These are phyloP conservation scores for Pseudomyrmex sp. DNA, from an alignment of 1,140 invertebrate genomes.

Conservation along the genomic window DNA sequence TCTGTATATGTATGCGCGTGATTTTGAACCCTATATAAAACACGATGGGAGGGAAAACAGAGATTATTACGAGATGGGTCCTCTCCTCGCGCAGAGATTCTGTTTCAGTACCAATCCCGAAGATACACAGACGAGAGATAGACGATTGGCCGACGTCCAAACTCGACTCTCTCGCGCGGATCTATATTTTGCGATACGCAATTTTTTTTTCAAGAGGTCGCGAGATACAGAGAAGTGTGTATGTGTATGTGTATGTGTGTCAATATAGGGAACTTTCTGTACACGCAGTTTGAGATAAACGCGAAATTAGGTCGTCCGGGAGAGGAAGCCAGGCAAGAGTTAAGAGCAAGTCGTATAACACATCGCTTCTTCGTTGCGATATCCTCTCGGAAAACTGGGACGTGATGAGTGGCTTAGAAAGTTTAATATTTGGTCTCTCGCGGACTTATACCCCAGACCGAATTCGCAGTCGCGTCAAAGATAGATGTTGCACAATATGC, in stretches of 20 bases:
- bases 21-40: neutral
- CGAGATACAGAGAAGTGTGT: too few species aligned
- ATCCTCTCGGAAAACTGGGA: neutral
- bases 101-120: conserved; percentile 66
- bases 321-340: conserved; percentile 8
- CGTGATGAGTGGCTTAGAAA: neutral
- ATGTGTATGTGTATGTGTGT: neutral
- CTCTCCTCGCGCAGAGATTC: conserved; percentile 18
- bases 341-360: conserved; percentile 10
- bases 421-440: conserved; percentile 13
- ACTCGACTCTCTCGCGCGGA: conserved; percentile 59
- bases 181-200: neutral
- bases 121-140: conserved; percentile 57
- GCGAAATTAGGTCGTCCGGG: conserved; percentile 68
- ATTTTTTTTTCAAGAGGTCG: too few species aligned
- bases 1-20: neutral
- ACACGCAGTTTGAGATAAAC: conserved; percentile 5
- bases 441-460: too few species aligned
- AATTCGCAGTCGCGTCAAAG: too few species aligned
- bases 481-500: too few species aligned
- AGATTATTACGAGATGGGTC: conserved; percentile 5
- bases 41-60: neutral
- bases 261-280: neutral
- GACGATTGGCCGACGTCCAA: conserved; percentile 73
- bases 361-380: neutral